These are phyloP conservation scores for Ephialtes manifestator DNA, from an alignment of 2,888 invertebrate genomes.

Conservation along the genomic window DNA sequence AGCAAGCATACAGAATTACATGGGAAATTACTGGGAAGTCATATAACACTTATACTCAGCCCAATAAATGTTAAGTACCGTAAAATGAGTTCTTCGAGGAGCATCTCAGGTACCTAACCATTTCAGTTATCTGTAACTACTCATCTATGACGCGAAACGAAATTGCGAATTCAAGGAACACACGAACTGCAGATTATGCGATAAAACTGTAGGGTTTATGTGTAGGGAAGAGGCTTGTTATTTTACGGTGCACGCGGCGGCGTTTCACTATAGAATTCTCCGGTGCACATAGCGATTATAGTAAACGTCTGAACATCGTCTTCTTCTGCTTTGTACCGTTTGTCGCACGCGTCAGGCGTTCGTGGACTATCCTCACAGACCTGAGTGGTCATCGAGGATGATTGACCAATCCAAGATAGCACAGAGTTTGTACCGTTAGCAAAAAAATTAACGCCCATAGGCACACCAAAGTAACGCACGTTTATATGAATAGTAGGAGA, in stretches of 20 bases:
- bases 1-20: not conserved
- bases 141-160: slow-evolving; percentile 4
- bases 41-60: not conserved
- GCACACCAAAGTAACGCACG: slow-evolving; percentile 67
- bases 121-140: slow-evolving; percentile 1
- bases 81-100: not conserved
- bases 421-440: slow-evolving; percentile 75
- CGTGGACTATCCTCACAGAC: slow-evolving; percentile 71
- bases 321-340: slow-evolving; percentile 71
- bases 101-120: not conserved
- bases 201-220: slow-evolving; percentile 9
- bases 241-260: slow-evolving; percentile 27
- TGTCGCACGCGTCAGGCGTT: slow-evolving; percentile 67
- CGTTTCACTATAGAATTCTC: slow-evolving; percentile 19
- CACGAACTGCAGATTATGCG: slow-evolving; percentile 2
- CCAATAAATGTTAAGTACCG: not conserved
- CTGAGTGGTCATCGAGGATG: slow-evolving; percentile 70
- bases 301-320: slow-evolving; percentile 38
- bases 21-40: not conserved
- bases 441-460: slow-evolving; percentile 74
- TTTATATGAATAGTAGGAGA: slow-evolving; percentile 69
- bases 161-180: slow-evolving; percentile 8
- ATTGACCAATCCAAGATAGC: slow-evolving; percentile 74
- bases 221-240: slow-evolving; percentile 35
- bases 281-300: slow-evolving; percentile 41